Base-by-base conservation (phyloP, 2,888 invertebrate species). In the Mythimna impura region DNA sequence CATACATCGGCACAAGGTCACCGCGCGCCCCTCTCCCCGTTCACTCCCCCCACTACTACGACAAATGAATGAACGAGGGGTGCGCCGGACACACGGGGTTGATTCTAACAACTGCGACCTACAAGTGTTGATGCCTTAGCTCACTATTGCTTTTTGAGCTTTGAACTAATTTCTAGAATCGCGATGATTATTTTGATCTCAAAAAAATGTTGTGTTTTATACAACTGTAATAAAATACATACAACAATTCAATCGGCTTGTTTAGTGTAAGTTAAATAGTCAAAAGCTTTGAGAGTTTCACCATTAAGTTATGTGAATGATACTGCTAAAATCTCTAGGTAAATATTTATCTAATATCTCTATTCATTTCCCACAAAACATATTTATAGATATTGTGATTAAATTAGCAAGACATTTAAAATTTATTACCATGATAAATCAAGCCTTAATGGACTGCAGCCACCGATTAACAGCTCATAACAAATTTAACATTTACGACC, bases 11-110 rank as follows among this genome's bases (percentile, higher is more conserved):
- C 50, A 78, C 86, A 86, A 86, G 86, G 86, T 86, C 86, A 84
- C 81, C 75, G 62, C n/a, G 68, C 71, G 34, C 74, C 81, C 69
- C 65, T 43, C 83, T 74, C 60, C 40, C 70, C 76, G 63, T 70
- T 34, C 72, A 65, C 64, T n/a, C 43, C 70, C 62, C 55, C 62
- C 50, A 34, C 62, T 71, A 75, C 79, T 81, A 71, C 82, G 87
- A 91, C 93, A 93, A 94, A 93, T 94, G 94, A 94, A 94, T 94
- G 94, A 93, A 92, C 90, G 88, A 89, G 91, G 92, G 90, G 87
- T 86, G 88, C 85, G 87, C 87, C 82, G 89, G 90, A 89, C 90
- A 87, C 86, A 86, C 89, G 87, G 91, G 91, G 90, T 90, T 79
- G 81, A 65, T 67, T 68, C 64, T 79, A 73, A 47, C 36, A 57